Base-by-base conservation (phyloP, 1,140 invertebrate genomes). In the Solenopsis invicta region DNA sequence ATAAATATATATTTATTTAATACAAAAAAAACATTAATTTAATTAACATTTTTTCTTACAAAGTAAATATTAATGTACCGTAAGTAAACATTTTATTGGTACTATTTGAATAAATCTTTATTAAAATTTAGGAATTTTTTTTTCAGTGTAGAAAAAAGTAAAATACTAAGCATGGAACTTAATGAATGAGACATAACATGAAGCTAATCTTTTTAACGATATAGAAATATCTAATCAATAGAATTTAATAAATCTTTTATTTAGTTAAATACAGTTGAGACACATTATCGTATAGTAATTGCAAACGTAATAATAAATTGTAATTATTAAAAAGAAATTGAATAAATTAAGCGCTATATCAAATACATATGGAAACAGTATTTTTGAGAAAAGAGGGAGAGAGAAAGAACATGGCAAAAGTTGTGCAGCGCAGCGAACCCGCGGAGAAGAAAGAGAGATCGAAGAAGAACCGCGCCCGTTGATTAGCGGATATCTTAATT, bases 401-500 rank as follows among this genome's bases (percentile, higher is more conserved):
- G 24, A 45, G 21, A n/a, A 41, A 61, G 21, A 13, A 5, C 8
- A 18, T 69, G 59, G 41, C 80, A 59, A 59, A 81, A 86, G 56
- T 64, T 45, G 21, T 50, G 12, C 50, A 34, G 48, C n/a, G 71
- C n/a, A n/a, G 37, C 62, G 61, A 82, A 77, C 81, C 45, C 67
- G 62, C 56, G 37, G 56, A 69, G 81, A 48, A 86, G 76, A 85
- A 69, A 54, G 69, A 77, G 59, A 64, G 64, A 90, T 84, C 72
- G 91, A 89, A 87, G 84, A 78, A 85, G 75, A 72, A 54, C 21
- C 21, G 48, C 76, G 88, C 86, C 86, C 85, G 92, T 94, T 94
- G 94, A 94, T 94, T 94, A 94, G 90, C 91, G 90, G 92, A 94
- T 94, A 94, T 94, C 93, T 94, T 94, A 94, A 94, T 94, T 94